Base-by-base conservation (phyloP, 2,888 invertebrate species). In the Sinodicranocentrus sp. region DNA sequence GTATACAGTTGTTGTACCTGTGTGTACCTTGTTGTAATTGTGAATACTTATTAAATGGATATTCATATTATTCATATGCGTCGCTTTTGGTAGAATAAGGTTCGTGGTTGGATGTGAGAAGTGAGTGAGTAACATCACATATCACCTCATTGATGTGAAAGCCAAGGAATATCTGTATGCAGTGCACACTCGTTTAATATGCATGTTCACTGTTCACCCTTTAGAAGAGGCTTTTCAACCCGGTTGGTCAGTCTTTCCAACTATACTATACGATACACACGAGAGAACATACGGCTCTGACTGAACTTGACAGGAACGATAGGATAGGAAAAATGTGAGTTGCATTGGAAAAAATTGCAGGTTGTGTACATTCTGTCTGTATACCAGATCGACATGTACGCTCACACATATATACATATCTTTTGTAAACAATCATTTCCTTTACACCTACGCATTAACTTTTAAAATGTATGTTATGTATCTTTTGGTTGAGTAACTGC, bases 141-240 rank as follows among this genome's bases (percentile, higher is more conserved):
- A n/a, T n/a, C n/a, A n/a, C n/a, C n/a, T n/a, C n/a, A n/a, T n/a
- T n/a, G n/a, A n/a, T n/a, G n/a, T n/a, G n/a, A n/a, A n/a, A n/a
- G n/a, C n/a, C n/a, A n/a, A n/a, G n/a, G n/a, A n/a, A n/a, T n/a
- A n/a, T n/a, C n/a, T n/a, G n/a, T n/a, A n/a, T n/a, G n/a, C n/a
- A n/a, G 5, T 33, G 10, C 33, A 33, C 5, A 33, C 33, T 33
- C 5, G 33, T 33, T n/a, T 33, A 33, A 33, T 33, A 33, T 33
- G 33, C 48, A 48, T 48, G n/a, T n/a, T n/a, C n/a, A n/a, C n/a
- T 48, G 48, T 48, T 6, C 48, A 48, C 15, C 48, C n/a, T 48
- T 48, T n/a, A 48, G 39, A 48, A 57, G 57, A 57, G 57, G 57
- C 23, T 57, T 57, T 57, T 57, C 57, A 57, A 57, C 57, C 57